Evolutionary conservation across 2,113 vertebrate species (phyloP), one percentile per base, ranked within the genome.

Genomic region (Chloropsis hardwickii): DNA sequence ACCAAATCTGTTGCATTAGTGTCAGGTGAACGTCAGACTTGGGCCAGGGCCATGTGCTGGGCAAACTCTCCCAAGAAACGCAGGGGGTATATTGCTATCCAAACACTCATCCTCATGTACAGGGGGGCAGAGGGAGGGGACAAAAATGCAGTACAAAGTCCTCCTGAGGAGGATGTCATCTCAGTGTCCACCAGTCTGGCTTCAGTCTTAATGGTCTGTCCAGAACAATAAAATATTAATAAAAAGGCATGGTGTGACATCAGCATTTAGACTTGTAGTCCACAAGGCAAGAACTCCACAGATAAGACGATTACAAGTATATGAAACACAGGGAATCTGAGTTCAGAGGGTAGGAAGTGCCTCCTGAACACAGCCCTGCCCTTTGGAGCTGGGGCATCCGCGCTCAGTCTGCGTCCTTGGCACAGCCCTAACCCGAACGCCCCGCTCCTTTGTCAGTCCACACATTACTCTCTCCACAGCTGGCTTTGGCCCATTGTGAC

Each of bases 201-300:
- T 87, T 72, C 86, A 82, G 81, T 51, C 19, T 7, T 39, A 67
- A 95, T 2, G 7, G 73, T 81, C 67, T 31, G 86, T 92, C 73
- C 72, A 44, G 83, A 91, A 71, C 73, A 79, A 96, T 81, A 90
- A 70, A 62, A 94, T 51, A 50, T 33, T 48, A 45, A 45, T 47
- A 89, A 67, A 61, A 62, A 81, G 86, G 94, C 93, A 95, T 58
- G 88, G 51, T 14, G 84, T 91, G 76, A 85, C 66, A 80, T 94
- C 74, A 61, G 95, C 22, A 51, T 58, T 93, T 45, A 45, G 50
- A 74, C 62, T 31, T 37, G 71, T 91, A 87, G 96, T 95, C 95
- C 94, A 82, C 86, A 90, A 93, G 94, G n/a, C 96, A 45, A 96
- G 88, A 92, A 95, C 95, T 91, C 96, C 96, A 97, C 95, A 97